Conservation (phyloP, 2,113 vertebrate species). For the Neopipo cinnamomea region DNA sequence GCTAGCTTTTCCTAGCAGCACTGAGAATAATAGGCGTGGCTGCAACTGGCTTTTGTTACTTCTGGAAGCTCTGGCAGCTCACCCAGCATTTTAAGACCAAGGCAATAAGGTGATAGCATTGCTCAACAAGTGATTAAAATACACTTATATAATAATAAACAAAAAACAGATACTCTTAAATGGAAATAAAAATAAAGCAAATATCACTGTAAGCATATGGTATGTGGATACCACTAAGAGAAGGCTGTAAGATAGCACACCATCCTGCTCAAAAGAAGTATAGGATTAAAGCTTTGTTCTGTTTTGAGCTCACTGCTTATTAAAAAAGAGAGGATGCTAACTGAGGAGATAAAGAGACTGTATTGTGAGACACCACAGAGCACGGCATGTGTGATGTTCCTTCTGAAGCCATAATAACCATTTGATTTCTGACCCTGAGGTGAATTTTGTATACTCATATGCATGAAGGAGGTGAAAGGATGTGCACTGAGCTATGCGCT, state of each 20-base stretch:
- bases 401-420: constrained; percentile 67
- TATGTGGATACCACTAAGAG: background rate
- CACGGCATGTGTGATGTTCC: constrained; percentile 61
- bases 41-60: background rate
- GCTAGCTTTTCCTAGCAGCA: background rate
- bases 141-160: background rate
- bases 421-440: constrained; percentile 70
- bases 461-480: constrained; percentile 66
- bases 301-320: constrained; percentile 61
- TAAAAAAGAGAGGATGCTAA: constrained; percentile 58
- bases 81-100: background rate
- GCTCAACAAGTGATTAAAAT: constrained; percentile 23
- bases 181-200: constrained; percentile 2
- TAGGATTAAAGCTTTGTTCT: constrained; percentile 56
- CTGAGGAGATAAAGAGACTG: constrained; percentile 65
- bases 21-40: background rate
- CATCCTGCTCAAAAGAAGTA: constrained; percentile 1
- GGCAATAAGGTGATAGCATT: background rate
- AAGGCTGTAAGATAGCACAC: background rate
- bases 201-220: background rate
- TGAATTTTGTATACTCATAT: constrained; percentile 69
- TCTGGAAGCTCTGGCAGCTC: background rate
- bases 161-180: background rate
- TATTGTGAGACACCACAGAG: constrained; percentile 62
- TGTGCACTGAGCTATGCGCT: constrained; percentile 51